These are phyloP conservation scores for Gephyroberyx darwinii DNA, from an alignment of 2,797 vertebrate species.

Conservation along the genomic window DNA sequence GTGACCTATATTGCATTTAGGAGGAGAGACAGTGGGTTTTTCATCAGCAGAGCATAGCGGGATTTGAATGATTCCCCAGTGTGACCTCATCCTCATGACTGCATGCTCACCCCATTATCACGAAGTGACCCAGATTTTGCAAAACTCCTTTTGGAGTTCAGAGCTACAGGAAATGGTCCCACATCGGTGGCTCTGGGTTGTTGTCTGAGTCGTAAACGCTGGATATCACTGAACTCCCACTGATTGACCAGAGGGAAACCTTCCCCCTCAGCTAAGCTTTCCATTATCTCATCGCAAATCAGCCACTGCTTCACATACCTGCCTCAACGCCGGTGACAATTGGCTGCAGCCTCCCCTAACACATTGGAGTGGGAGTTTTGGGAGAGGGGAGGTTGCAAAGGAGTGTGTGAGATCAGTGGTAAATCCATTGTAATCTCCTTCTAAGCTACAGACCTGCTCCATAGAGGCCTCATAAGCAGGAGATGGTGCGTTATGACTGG, in stretches of 20 bases:
- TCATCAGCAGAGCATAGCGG: conserved; percentile 50
- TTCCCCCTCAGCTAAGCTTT: conserved; percentile 58
- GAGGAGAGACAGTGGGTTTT: conserved; percentile 46
- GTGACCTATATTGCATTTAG: conserved; percentile 72
- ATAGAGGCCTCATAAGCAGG: conserved; percentile 68
- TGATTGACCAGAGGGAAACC: conserved; percentile 57
- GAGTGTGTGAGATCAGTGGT: conserved; percentile 76
- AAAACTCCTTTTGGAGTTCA: conserved; percentile 34
- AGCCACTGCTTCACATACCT: conserved; percentile 53
- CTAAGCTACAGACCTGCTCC: conserved; percentile 77
- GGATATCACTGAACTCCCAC: conserved; percentile 24
- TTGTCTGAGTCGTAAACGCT: conserved; percentile 47
- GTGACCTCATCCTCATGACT: conserved; percentile 65
- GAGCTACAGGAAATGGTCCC: conserved; percentile 34
- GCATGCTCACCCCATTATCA: conserved; percentile 69
- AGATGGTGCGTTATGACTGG: conserved; percentile 80
- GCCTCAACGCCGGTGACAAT: conserved; percentile 65
- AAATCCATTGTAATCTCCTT: conserved; percentile 85
- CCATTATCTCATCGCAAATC: conserved; percentile 38
- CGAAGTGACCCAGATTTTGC: conserved; percentile 63
- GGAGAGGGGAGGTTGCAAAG: conserved; percentile 68
- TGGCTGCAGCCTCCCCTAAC: conserved; percentile 35
- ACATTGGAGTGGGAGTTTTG: conserved; percentile 29
- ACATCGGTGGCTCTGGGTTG: conserved; percentile 23
- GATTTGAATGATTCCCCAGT: conserved; percentile 66